Conservation (phyloP, 1,140 invertebrate species). For the Araneus ventricosus region DNA sequence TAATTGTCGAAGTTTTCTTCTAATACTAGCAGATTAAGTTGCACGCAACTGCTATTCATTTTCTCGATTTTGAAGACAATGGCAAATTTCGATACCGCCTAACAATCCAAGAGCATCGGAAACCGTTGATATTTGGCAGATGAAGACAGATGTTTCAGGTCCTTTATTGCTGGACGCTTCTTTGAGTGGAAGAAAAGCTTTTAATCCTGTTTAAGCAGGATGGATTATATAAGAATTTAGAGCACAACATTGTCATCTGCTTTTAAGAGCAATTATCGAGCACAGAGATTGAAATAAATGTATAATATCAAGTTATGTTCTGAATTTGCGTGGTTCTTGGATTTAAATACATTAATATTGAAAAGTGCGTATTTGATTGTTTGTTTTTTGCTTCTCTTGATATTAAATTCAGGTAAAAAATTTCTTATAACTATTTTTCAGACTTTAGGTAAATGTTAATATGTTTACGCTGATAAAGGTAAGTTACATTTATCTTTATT, state of each 20-base stretch:
- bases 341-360: too few species aligned
- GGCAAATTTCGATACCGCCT: background rate
- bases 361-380: too few species aligned
- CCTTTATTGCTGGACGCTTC: background rate
- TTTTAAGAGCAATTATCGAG: background rate
- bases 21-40: constrained; percentile 15
- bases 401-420: too few species aligned
- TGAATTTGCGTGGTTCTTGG: too few species aligned
- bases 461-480: background rate
- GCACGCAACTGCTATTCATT: constrained; percentile 18
- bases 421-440: too few species aligned
- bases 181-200: background rate
- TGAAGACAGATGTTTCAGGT: background rate
- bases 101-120: background rate
- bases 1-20: background rate
- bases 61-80: background rate
- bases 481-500: background rate
- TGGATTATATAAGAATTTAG: background rate
- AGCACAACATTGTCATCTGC: background rate
- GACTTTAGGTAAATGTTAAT: background rate
- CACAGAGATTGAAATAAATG: background rate
- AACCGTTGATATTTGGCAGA: background rate
- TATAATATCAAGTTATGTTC: too few species aligned
- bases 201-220: background rate
- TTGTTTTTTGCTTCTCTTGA: too few species aligned